Conservation (phyloP, 1,140 invertebrate species). For the Trichomalopsis sarcophagae region DNA sequence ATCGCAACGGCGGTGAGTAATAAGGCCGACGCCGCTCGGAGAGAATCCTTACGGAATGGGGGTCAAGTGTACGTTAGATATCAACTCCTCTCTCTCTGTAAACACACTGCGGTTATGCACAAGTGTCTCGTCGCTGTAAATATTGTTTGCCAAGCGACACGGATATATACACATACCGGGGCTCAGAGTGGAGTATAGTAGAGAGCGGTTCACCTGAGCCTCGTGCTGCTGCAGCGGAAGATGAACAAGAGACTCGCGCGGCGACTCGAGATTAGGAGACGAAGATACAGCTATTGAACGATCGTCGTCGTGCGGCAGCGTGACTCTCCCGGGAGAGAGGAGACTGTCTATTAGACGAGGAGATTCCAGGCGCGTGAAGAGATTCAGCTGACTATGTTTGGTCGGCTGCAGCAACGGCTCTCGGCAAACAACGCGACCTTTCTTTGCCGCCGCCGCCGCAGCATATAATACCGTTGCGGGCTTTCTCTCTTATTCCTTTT, state of each 20-base stretch:
- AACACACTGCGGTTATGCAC: background rate
- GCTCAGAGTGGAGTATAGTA: background rate
- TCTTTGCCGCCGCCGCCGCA: constrained; percentile 50
- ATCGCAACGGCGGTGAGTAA: background rate
- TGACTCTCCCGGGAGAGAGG: constrained; percentile 17
- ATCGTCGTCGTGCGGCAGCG: constrained; percentile 24
- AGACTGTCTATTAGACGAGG: background rate
- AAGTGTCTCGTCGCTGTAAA: constrained; percentile 18
- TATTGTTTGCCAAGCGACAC: constrained; percentile 15
- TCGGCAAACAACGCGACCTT: constrained; percentile 56
- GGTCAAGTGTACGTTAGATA: constrained; percentile 9
- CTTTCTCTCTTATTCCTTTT: constrained; percentile 17
- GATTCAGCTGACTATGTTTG: constrained; percentile 46
- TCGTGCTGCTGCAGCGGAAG: background rate
- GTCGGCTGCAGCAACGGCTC: constrained; percentile 42
- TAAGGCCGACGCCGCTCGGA: background rate
- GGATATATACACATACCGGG: background rate
- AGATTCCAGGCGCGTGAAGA: constrained; percentile 16
- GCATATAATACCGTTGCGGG: constrained; percentile 55
- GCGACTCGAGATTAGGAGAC: background rate
- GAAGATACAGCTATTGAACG: constrained; percentile 14
- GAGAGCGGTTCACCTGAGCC: background rate
- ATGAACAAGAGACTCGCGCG: background rate
- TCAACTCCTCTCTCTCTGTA: constrained; percentile 2
- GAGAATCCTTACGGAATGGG: constrained; percentile 4